Evolutionary conservation across 2,113 vertebrate genomes (phyloP).

Genomic region (Mastomys coucha): DNA sequence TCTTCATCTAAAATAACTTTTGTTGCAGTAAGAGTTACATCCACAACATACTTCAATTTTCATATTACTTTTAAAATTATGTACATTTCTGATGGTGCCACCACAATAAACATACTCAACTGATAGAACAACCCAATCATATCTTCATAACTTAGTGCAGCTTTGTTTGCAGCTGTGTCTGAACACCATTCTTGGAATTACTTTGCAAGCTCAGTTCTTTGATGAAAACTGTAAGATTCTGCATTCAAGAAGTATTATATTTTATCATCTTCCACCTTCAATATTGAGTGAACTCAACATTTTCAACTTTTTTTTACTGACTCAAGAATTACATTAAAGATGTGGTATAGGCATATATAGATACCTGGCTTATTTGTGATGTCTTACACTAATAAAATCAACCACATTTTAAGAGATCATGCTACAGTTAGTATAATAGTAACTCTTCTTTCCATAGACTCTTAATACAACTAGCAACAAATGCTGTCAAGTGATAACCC

Average conservation of each 20-base stretch:
- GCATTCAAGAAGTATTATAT: neutral
- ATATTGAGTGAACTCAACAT: neutral
- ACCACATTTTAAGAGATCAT: neutral
- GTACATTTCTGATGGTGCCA: too few species aligned
- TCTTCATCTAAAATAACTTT: neutral
- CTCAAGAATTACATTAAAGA: neutral
- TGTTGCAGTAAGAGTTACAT: neutral
- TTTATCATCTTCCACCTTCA: neutral
- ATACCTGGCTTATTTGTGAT: neutral
- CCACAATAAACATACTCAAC: neutral
- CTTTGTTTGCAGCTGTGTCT: neutral
- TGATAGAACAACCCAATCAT: neutral
- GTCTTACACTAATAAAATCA: neutral
- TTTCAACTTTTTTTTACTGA: neutral
- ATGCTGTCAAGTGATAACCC: accelerated
- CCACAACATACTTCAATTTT: neutral
- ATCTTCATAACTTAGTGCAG: neutral
- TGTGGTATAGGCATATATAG: neutral
- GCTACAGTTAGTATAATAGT: neutral
- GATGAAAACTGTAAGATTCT: neutral
- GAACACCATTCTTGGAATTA: neutral
- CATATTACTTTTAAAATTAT: neutral
- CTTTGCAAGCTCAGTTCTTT: neutral
- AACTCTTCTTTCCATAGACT: neutral
- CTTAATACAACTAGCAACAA: neutral